phyloP scores from a whole-genome alignment of 2,113 vertebrate species.

The Cyanoderma ruficeps region DNA sequence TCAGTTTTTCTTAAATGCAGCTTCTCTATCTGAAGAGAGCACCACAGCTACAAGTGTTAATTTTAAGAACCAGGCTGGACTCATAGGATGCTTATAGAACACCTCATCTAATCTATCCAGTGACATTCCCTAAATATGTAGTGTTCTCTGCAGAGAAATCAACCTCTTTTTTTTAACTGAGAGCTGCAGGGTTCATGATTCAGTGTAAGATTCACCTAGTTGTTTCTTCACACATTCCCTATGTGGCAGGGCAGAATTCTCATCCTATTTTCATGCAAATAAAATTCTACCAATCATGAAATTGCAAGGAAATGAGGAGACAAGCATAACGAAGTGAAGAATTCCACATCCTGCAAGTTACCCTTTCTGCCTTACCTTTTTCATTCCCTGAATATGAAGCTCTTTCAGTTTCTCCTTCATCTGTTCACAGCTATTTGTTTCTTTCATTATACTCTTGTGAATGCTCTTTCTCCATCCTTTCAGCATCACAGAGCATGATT shows the following conservation, averaged over 20 bases:
- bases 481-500: conserved; percentile 48
- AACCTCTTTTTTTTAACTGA: neutral
- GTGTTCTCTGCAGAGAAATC: neutral
- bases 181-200: neutral
- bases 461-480: conserved; percentile 42
- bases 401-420: conserved; percentile 45
- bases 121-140: neutral
- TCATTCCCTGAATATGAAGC: conserved; percentile 30
- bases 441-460: conserved; percentile 47
- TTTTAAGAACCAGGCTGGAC: neutral
- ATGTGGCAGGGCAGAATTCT: neutral
- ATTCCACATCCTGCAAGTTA: conserved; percentile 44
- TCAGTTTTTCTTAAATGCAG: neutral
- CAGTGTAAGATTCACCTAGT: neutral
- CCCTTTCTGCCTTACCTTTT: conserved; percentile 58
- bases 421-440: conserved; percentile 60
- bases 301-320: conserved; percentile 56
- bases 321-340: conserved; percentile 51
- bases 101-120: neutral
- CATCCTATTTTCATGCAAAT: conserved; percentile 63
- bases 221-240: neutral
- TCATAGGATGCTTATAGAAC: neutral
- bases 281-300: conserved; percentile 61
- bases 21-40: neutral
- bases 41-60: neutral